Base-by-base conservation (phyloP, 1,140 invertebrate genomes). In the Lethrus apterus region DNA sequence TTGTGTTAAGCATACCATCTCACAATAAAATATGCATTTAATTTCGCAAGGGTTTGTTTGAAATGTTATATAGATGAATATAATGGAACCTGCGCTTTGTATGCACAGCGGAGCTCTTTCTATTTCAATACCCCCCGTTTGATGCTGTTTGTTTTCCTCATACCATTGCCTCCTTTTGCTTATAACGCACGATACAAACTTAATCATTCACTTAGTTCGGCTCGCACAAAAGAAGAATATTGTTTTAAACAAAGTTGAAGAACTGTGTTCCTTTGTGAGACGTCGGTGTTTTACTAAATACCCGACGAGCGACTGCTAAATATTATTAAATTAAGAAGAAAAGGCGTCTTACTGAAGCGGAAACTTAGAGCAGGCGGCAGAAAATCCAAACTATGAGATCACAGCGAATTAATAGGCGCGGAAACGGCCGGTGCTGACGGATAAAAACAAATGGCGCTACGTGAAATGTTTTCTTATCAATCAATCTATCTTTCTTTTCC, bases 251-350 rank as follows among this genome's bases (percentile, higher is more conserved):
- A 56, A 52, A 56, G 51, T 53, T 56, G 33, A 44, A 52, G 49
- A 44, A 42, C 46, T 44, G 47, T 40, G 42, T 52, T 50, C 33
- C 49, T 54, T 54, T 55, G 55, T 46, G 48, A 52, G 46, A 56
- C 46, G 54, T 46, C 54, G 50, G 54, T 56, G 51, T 56, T 50
- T 56, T 55, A 52, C 53, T 52, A 50, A 52, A 50, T 52, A 55
- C 50, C 36, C 50, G 47, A 48, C 46, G 35, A 18, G 51, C 42
- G 46, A 51, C 46, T 57, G 50, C 56, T 57, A 57, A 57, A 57
- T 55, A 57, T 57, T 57, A 57, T 57, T 57, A 57, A 57, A 55
- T 57, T 57, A 57, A 55, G 56, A 57, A 57, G 56, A 57, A 57
- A 55, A 55, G 56, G 48, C 56, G 50, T 52, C 48, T 50, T 48